Base-by-base conservation (phyloP, 1,140 invertebrate species). In the Drosophila pectinifera region DNA sequence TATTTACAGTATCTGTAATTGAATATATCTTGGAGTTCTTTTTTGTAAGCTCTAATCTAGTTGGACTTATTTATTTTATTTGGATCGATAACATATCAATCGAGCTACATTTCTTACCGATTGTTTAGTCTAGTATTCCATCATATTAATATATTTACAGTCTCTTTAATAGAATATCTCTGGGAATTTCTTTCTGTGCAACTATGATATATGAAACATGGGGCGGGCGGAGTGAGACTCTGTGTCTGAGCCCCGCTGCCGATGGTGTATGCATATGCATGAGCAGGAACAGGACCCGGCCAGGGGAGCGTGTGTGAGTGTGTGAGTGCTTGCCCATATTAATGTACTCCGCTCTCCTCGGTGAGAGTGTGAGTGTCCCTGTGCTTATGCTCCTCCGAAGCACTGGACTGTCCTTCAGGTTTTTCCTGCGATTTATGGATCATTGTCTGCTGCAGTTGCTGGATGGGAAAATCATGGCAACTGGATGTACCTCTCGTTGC, bases 191-290 rank as follows among this genome's bases (percentile, higher is more conserved):
- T 10, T 10, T 18, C 26, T 34, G 36, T n/a, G 61, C 8, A 54
- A 41, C 49, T 55, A 61, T 51, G 46, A 46, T 28, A 31, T 34
- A 46, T 43, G 38, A 14, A 3, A 20, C 28, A 34, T 14, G 10
- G 20, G 20, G 26, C 45, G 20, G 42, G n/a, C n/a, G 45, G 38
- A 67, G 22, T 58, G 7, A 36, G 24, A 18, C 31, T 10, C 34
- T 28, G 34, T 28, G 53, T 62, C 53, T 62, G 59, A 34, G 13
- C 14, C 48, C 22, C 6, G 18, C 22, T 62, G 39, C 70, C 82
- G 61, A 78, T 83, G 78, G 76, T 78, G 75, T 83, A 69, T 78
- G 70, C 74, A 83, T 78, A 78, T 83, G 74, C 80, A 83, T 73
- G 49, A 68, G 34, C 62, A 62, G 59, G 36, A 58, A 54, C 51